phyloP scores from a whole-genome alignment of 2,113 vertebrate species.

The Crypturellus undulatus region DNA sequence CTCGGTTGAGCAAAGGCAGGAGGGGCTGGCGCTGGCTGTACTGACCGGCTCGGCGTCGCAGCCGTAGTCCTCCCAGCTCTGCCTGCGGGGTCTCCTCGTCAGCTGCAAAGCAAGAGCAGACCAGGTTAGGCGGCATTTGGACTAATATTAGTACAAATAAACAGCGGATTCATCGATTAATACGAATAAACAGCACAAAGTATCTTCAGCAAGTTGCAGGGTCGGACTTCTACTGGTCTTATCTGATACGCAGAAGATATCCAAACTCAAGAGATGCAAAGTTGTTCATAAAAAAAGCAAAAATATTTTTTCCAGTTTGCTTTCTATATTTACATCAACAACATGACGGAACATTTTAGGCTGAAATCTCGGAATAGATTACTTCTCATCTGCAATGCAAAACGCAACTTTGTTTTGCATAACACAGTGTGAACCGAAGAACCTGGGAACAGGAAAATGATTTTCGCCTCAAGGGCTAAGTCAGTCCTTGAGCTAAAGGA shows the following conservation, averaged over 20 bases:
- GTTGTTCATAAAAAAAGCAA: neutral
- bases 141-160: neutral
- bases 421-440: neutral
- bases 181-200: neutral
- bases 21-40: conserved; percentile 75
- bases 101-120: conserved; percentile 95
- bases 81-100: conserved; percentile 91
- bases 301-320: neutral
- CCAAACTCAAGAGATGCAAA: neutral
- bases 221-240: rapidly evolving
- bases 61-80: conserved; percentile 94
- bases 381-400: neutral
- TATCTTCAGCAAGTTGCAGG: neutral
- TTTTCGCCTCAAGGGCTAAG: neutral
- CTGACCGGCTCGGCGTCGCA: conserved; percentile 97
- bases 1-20: conserved; percentile 57
- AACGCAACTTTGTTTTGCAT: neutral
- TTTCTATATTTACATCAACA: neutral
- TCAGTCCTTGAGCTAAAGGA: neutral
- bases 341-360: neutral
- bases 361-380: neutral
- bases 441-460: neutral
- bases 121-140: conserved; percentile 79
- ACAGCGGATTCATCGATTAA: neutral
- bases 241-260: neutral